These are phyloP conservation scores for Myodes glareolus DNA, from an alignment of 2,113 vertebrate genomes.

Conservation along the genomic window DNA sequence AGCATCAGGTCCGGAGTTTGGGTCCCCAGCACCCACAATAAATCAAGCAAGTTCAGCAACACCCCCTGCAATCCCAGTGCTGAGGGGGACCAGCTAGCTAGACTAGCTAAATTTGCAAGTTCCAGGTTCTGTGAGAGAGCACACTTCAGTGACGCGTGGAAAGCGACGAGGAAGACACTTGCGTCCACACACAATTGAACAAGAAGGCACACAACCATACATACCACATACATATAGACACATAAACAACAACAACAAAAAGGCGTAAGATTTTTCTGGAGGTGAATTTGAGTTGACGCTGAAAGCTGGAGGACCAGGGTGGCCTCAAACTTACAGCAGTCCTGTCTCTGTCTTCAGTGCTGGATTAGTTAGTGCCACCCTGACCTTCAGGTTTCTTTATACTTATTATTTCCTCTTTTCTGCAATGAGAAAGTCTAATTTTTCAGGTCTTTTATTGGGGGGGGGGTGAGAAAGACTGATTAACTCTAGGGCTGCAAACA, in stretches of 20 bases:
- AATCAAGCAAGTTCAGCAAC: not conserved
- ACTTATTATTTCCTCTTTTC: not conserved
- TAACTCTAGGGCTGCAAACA: not conserved
- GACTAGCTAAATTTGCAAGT: not conserved
- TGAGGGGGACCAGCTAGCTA: not conserved
- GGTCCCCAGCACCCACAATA: not conserved
- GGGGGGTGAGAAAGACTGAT: not conserved
- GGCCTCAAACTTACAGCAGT: not conserved
- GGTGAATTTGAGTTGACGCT: not conserved
- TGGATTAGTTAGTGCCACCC: too few relatives aligned
- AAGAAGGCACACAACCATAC: not conserved
- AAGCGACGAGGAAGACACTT: not conserved
- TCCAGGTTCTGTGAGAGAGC: not conserved
- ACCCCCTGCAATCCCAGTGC: not conserved
- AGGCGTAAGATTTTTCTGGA: not conserved
- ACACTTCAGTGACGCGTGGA: not conserved
- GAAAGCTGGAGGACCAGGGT: not conserved
- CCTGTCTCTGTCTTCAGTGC: not conserved
- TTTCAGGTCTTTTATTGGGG: not conserved
- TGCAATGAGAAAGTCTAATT: not conserved
- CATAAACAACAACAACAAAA: not conserved
- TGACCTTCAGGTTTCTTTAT: not conserved
- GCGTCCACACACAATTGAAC: not conserved
- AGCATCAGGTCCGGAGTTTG: not conserved
- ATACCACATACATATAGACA: not conserved